These are phyloP conservation scores for Coreius guichenoti DNA, from an alignment of 2,797 vertebrate species.

Conservation along the genomic window DNA sequence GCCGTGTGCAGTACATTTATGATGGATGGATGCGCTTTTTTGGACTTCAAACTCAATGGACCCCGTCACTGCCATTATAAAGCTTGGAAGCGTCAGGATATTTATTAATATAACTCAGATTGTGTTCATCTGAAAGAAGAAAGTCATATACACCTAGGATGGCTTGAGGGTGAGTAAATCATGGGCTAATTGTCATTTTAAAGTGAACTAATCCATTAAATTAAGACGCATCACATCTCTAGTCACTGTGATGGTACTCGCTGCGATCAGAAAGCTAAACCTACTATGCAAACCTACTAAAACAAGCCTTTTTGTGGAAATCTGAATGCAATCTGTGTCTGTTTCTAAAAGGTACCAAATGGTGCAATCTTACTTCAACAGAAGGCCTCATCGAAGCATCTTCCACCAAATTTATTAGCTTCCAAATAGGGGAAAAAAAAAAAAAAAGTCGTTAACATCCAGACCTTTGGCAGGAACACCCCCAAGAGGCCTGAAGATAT, in stretches of 20 bases:
- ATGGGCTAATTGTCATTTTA: too few relatives aligned
- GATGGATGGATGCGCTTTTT: too few relatives aligned
- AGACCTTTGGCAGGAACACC: neutral
- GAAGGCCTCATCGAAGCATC: neutral
- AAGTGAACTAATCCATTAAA: neutral
- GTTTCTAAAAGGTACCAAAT: neutral
- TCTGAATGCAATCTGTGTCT: neutral
- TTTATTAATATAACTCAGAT: too few relatives aligned
- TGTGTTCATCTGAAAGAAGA: too few relatives aligned
- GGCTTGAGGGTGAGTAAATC: too few relatives aligned
- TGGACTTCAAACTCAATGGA: too few relatives aligned
- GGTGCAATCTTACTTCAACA: slow-evolving; percentile 17
- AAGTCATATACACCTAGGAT: too few relatives aligned
- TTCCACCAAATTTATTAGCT: neutral
- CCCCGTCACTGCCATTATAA: too few relatives aligned
- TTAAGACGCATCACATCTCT: neutral
- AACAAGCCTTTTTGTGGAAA: neutral
- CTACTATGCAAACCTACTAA: neutral
- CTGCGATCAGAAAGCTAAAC: neutral
- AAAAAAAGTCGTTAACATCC: neutral
- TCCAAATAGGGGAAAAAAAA: neutral
- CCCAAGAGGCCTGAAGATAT: neutral
- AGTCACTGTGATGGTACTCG: neutral
- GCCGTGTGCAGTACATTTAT: too few relatives aligned
- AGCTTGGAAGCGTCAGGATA: too few relatives aligned